Evolutionary conservation across 2,113 vertebrate species (phyloP).

Genomic region (Microtus richardsoni): DNA sequence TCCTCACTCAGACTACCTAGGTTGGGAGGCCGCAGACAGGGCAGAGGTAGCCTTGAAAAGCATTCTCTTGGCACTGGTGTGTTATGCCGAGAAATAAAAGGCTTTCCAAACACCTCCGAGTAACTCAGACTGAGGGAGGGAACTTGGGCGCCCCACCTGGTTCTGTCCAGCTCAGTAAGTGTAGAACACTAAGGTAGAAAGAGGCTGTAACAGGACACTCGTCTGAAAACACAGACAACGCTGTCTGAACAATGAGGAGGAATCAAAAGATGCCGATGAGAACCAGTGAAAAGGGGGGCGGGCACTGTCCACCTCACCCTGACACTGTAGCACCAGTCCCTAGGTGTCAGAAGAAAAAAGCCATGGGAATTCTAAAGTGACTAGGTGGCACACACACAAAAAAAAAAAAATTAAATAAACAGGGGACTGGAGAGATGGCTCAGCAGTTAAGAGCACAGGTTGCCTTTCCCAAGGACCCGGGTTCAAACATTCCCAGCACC

Average conservation of each 20-base stretch:
- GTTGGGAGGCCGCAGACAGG: not conserved
- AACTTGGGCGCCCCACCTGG: not conserved
- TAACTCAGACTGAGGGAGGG: not conserved
- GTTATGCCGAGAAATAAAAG: not conserved
- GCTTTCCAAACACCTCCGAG: not conserved
- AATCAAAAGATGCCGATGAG: not conserved
- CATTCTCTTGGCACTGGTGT: not conserved
- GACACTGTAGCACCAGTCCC: not conserved
- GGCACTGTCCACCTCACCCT: not conserved
- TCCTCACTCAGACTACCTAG: not conserved
- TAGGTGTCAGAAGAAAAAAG: not conserved
- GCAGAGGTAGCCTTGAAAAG: not conserved
- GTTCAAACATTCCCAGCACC: too few species aligned
- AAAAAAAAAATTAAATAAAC: too few species aligned
- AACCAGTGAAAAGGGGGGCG: not conserved
- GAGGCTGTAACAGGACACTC: not conserved
- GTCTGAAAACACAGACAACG: not conserved
- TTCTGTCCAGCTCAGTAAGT: not conserved
- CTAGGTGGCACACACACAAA: not conserved
- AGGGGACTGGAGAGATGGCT: too few species aligned
- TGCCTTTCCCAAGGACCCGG: too few species aligned
- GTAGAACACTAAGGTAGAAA: not conserved
- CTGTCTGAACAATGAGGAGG: not conserved
- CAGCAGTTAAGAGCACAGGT: too few species aligned
- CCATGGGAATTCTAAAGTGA: not conserved